phyloP scores from a whole-genome alignment of 2,888 invertebrate species.

The Heliconius ethilla region DNA sequence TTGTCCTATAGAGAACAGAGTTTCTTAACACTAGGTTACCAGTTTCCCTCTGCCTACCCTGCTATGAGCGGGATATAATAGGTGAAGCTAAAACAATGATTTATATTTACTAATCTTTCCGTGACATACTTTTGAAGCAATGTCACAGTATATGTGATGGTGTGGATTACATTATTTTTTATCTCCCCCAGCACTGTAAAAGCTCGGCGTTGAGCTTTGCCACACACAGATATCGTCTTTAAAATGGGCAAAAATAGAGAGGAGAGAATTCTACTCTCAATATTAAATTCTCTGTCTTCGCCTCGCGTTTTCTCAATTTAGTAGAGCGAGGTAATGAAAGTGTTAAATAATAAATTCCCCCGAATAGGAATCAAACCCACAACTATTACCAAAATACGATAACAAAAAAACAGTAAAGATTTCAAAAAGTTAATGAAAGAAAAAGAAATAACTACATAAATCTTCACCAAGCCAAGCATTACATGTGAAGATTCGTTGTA shows the following conservation, averaged over 20 bases:
- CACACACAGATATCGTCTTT: not conserved
- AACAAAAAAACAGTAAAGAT: not conserved
- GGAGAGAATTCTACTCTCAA: not conserved
- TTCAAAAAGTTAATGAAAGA: not conserved
- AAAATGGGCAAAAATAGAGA: not conserved
- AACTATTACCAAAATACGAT: not conserved
- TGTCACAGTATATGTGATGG: too few species aligned
- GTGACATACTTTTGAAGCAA: too few species aligned
- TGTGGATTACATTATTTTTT: too few species aligned
- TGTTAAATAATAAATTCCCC: too few species aligned
- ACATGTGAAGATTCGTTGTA: not conserved
- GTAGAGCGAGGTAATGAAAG: not conserved
- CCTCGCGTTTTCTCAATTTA: too few species aligned
- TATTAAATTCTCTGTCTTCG: not conserved
- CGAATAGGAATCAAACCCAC: not conserved
- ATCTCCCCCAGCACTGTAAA: not conserved
- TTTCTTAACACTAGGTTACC: too few species aligned
- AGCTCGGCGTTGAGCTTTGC: not conserved
- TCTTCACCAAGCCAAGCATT: not conserved
- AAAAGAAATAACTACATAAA: conserved; percentile 4
- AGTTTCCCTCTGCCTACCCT: too few species aligned
- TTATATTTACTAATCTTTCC: too few species aligned
- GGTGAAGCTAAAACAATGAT: too few species aligned
- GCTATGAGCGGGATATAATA: too few species aligned
- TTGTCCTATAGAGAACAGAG: too few species aligned